These are phyloP conservation scores for Orius insidiosus DNA, from an alignment of 1,140 invertebrate genomes.

Conservation along the genomic window DNA sequence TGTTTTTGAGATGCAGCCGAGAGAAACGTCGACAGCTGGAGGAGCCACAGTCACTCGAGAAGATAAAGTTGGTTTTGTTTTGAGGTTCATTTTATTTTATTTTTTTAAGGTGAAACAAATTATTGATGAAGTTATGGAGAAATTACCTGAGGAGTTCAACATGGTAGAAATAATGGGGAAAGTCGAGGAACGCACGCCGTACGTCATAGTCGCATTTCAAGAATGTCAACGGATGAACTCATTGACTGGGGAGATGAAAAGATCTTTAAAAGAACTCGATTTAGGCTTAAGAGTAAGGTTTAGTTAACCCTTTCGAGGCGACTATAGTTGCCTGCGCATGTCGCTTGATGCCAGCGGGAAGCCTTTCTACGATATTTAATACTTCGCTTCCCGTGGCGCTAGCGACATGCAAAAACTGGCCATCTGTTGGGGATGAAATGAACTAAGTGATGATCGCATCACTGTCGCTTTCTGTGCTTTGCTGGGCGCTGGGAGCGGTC, in stretches of 20 bases:
- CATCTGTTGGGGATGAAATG: no score
- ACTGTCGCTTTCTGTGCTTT: no score
- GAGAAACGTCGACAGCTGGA: constrained; percentile 65
- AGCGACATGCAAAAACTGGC: no score
- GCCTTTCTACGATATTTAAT: no score
- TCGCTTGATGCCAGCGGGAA: background rate
- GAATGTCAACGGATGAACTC: constrained; percentile 94
- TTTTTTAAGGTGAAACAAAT: constrained; percentile 88
- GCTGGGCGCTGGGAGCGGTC: no score
- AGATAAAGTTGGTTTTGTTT: no score
- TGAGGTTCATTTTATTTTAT: no score
- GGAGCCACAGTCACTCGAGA: constrained; percentile 74
- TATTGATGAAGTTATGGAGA: constrained; percentile 86
- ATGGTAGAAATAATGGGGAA: constrained; percentile 89
- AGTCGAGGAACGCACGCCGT: constrained; percentile 87
- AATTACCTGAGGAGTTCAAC: constrained; percentile 88
- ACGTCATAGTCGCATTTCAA: constrained; percentile 90
- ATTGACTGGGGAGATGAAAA: constrained; percentile 66
- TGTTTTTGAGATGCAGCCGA: constrained; percentile 91
- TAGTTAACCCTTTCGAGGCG: no score
- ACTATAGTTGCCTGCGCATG: no score
- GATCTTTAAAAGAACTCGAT: constrained; percentile 80
- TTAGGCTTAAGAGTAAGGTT: constrained; percentile 65
- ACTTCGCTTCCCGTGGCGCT: no score
- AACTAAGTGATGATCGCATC: no score